A percentile compares a stretch with the other conserved stretches of the same genome.
Conservation (phyloP, 2,797 vertebrate species). For the Emys orbicularis region DNA sequence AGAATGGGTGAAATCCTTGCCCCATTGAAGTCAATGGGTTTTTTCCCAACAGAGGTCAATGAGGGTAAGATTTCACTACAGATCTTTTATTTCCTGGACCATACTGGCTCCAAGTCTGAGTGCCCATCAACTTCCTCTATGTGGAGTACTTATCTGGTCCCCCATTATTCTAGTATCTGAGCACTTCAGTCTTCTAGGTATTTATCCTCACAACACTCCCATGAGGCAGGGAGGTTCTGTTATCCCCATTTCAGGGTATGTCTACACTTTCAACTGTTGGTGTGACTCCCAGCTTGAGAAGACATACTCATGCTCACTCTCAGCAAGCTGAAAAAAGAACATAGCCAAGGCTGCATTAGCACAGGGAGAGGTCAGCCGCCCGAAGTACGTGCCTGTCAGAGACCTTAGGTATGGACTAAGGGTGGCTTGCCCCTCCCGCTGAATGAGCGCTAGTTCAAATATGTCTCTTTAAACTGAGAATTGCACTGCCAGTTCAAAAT, state of each 20-base stretch:
- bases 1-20: neutral
- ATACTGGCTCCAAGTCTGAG: rapidly evolving
- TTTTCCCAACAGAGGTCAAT: neutral
- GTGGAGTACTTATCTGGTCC: neutral
- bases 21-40: neutral
- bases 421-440: neutral
- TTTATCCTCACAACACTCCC: neutral
- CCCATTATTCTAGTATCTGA: neutral
- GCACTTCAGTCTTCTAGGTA: neutral
- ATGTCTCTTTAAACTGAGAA: neutral
- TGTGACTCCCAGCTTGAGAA: neutral
- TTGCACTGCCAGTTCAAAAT: neutral
- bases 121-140: neutral
- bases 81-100: rapidly evolving
- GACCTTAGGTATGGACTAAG: neutral
- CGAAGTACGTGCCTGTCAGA: neutral
- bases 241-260: neutral
- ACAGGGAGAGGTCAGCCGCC: neutral
- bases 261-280: neutral
- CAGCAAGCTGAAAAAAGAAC: neutral
- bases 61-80: neutral
- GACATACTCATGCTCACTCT: neutral
- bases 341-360: neutral
- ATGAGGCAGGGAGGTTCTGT: neutral
- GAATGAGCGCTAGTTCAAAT: neutral